phyloP scores from a whole-genome alignment of 2,888 invertebrate species.

The Idaea dimidiata region DNA sequence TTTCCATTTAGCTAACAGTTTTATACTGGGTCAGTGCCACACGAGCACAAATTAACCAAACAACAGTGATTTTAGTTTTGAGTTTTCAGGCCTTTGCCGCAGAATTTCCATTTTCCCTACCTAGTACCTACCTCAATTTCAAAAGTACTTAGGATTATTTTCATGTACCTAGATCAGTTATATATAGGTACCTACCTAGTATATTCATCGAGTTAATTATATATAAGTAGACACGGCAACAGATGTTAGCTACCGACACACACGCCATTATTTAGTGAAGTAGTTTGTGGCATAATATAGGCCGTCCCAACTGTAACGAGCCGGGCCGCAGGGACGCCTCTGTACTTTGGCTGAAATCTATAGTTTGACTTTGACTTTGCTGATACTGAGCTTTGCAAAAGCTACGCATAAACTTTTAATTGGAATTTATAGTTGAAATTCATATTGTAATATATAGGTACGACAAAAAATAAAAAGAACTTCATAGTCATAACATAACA shows the following conservation, averaged over 20 bases:
- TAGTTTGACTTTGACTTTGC: no score
- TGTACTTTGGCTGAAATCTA: no score
- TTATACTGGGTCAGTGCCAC: not conserved
- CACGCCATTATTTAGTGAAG: constrained; percentile 49
- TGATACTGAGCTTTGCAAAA: no score
- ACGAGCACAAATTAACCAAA: not conserved
- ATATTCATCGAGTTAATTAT: not conserved
- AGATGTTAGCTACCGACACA: constrained; percentile 11
- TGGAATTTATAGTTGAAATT: no score
- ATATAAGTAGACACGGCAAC: not conserved
- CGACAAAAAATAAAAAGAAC: no score
- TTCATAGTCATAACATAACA: no score
- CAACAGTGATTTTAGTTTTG: not conserved
- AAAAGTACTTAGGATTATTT: not conserved
- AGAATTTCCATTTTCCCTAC: no score
- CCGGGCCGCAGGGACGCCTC: constrained; percentile 21
- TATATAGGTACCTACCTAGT: not conserved
- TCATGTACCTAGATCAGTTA: not conserved
- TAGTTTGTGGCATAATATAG: constrained; percentile 46
- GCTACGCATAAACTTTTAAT: no score
- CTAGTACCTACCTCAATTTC: no score
- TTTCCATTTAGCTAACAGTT: not conserved
- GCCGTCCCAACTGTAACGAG: constrained; percentile 41
- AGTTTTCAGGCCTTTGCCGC: no score
- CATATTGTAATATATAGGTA: no score